Evolutionary conservation across 2,113 vertebrate species (phyloP), one percentile per base, ranked within the genome.

Genomic region (Rhinogobius similis): DNA sequence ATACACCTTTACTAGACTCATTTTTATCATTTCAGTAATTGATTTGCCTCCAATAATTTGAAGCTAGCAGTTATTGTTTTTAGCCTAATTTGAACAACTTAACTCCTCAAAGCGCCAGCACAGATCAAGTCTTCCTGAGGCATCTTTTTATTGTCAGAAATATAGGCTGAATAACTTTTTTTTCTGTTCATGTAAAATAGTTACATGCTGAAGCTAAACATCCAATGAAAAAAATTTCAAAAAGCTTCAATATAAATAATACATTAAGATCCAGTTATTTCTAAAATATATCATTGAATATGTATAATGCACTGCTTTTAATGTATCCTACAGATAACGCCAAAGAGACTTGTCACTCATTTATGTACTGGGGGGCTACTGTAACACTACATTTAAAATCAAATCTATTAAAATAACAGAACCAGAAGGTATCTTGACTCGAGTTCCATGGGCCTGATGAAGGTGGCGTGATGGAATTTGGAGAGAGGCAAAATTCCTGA

Each of bases 381-480:
- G 53, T 29, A 16, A 27, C 12, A 10, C 53, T 27, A 27, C 24
- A 50, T 72, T 63, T 61, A n/a, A 55, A 68, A 58, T 78, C 43
- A 65, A 36, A 80, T 65, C 68, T 58, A 76, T 46, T 69, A 18
- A 32, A 83, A 79, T 80, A 56, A 41, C 27, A 58, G 56, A 32
- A 59, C 20, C 18, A 6, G 16, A 13, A 61, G 29, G 27, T 61
- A 18, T 36, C 27, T 32, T 59, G 27, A 59, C 14, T 39, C 73
- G 71, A 81, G 63, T 73, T 70, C 62, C 62, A 70, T 75, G 61
- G 44, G 48, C 61, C 41, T 77, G 73, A 82, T 76, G 63, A 69
- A 79, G 76, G 76, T 73, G 65, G 74, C 29, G 44, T 66, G 67
- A 70, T 82, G 76, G 70, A 87, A 82, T 76, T 75, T 81, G 70